Evolutionary conservation across 1,140 invertebrate species (phyloP).

Genomic region (Hyposmocoma kahamanoa): DNA sequence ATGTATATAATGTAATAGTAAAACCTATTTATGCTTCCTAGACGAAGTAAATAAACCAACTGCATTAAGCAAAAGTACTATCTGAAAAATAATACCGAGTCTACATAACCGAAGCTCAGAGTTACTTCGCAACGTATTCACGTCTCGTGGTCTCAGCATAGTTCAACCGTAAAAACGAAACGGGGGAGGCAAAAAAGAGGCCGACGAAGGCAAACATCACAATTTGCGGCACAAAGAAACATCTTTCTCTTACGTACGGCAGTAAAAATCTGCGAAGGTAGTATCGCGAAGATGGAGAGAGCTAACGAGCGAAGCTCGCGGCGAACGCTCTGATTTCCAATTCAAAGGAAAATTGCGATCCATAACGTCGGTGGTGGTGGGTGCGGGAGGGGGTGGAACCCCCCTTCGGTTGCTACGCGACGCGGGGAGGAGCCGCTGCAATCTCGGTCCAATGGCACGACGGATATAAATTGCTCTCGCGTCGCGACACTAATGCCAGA

Average conservation of each 20-base stretch:
- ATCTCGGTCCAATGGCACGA: slow-evolving; percentile 75
- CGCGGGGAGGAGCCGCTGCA: slow-evolving; percentile 74
- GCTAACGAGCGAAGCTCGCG: slow-evolving; percentile 52
- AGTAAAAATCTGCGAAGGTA: slow-evolving; percentile 60
- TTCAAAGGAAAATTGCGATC: slow-evolving; percentile 75
- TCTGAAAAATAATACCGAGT: no score
- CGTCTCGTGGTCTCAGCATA: slow-evolving; percentile 5
- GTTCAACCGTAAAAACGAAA: not conserved
- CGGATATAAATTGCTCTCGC: slow-evolving; percentile 75
- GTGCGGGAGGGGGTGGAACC: slow-evolving; percentile 50
- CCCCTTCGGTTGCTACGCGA: slow-evolving; percentile 74
- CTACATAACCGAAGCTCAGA: not conserved
- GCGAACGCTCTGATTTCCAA: slow-evolving; percentile 72
- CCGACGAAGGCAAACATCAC: slow-evolving; percentile 29
- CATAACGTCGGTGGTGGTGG: slow-evolving; percentile 62
- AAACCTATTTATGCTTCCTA: not conserved
- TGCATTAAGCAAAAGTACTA: slow-evolving; percentile 9
- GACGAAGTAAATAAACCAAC: not conserved
- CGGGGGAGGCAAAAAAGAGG: slow-evolving; percentile 4
- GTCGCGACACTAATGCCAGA: slow-evolving; percentile 53
- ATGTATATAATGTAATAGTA: not conserved
- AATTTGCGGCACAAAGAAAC: slow-evolving; percentile 41
- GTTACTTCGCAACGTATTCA: slow-evolving; percentile 10
- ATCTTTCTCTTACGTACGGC: slow-evolving; percentile 38
- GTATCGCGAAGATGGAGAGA: slow-evolving; percentile 60